A percentile compares a stretch with the other conserved stretches of the same genome.
Conservation (phyloP, 2,113 vertebrate genomes). For the Cavia aperea region DNA sequence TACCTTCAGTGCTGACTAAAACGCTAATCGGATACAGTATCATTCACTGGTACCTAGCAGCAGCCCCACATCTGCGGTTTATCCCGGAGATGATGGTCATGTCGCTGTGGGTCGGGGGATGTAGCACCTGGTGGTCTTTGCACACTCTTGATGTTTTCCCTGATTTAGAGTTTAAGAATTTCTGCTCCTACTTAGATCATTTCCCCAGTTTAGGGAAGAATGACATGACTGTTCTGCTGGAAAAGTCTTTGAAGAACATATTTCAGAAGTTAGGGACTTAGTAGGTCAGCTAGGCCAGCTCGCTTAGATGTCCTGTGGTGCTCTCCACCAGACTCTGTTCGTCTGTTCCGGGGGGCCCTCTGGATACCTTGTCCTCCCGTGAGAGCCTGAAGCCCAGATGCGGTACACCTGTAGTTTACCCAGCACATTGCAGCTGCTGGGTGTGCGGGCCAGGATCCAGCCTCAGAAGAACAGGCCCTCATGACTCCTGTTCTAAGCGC, state of each 20-base stretch:
- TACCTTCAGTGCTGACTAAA: background rate
- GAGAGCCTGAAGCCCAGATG: background rate
- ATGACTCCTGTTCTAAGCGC: background rate
- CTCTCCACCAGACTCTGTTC: background rate
- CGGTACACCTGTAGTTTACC: background rate
- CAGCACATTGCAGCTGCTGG: background rate
- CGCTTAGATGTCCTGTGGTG: background rate
- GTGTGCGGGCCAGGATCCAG: background rate
- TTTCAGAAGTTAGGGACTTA: background rate
- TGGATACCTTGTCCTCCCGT: background rate
- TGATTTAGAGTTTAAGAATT: background rate
- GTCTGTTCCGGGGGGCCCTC: background rate
- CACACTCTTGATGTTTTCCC: background rate
- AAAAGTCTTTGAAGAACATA: background rate
- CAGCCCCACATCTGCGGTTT: background rate
- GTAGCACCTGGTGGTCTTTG: background rate
- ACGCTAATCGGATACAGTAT: background rate
- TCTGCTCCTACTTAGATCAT: background rate
- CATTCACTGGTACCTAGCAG: background rate
- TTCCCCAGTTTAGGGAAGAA: background rate
- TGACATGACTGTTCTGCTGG: background rate
- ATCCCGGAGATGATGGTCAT: too few relatives aligned
- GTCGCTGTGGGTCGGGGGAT: background rate
- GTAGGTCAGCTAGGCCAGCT: background rate
- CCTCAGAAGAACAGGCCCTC: background rate